These are phyloP conservation scores for Labeo calbasu DNA, from an alignment of 2,797 vertebrate genomes.

Conservation along the genomic window DNA sequence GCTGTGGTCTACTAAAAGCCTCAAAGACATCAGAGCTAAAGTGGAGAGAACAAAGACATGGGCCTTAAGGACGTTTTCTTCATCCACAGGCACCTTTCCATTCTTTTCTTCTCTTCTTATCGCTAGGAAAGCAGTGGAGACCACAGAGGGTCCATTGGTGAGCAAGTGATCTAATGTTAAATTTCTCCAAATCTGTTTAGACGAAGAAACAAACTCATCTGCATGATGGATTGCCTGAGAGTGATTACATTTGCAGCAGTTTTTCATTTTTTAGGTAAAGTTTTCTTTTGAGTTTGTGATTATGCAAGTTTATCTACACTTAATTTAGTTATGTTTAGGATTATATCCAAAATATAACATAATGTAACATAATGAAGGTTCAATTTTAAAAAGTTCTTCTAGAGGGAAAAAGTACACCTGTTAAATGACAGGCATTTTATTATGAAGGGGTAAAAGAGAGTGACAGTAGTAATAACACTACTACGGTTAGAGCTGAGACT, in stretches of 20 bases:
- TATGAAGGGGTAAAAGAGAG: conserved; percentile 1
- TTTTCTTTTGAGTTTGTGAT: neutral
- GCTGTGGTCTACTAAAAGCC: too few species aligned
- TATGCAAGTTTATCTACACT: neutral
- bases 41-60: too few species aligned
- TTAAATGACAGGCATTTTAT: conserved; percentile 23
- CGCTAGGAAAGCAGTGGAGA: too few species aligned
- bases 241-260: neutral
- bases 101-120: too few species aligned
- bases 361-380: neutral
- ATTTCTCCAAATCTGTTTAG: neutral
- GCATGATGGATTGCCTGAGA: neutral
- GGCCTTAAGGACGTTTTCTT: too few species aligned
- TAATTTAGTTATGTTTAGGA: neutral
- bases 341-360: neutral
- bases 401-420: neutral
- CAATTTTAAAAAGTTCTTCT: neutral
- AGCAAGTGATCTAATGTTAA: neutral
- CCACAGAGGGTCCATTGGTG: neutral
- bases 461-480: conserved; percentile 32
- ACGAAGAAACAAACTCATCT: neutral
- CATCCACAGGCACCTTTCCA: too few species aligned
- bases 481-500: conserved; percentile 32
- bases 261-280: neutral
- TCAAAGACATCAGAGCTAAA: too few species aligned